A percentile compares a stretch with the other conserved stretches of the same genome.
Conservation (phyloP, 1,140 invertebrate species). For the Nasonia vitripennis region DNA sequence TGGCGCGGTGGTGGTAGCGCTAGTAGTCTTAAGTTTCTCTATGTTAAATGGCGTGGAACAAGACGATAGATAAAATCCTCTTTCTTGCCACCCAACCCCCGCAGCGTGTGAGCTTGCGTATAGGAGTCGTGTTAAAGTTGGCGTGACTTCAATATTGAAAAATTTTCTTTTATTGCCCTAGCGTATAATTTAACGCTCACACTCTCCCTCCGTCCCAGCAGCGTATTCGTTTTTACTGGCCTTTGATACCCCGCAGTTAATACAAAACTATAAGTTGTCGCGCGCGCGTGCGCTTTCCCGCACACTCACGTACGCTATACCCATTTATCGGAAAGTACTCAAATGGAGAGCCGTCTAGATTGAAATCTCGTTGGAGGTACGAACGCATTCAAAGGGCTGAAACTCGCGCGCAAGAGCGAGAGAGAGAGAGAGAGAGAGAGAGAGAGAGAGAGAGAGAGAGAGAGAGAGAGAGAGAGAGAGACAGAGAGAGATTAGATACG, state of each 20-base stretch:
- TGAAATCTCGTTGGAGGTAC: neutral
- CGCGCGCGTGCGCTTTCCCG: too few relatives aligned
- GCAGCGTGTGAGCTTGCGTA: neutral
- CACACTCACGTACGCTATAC: neutral
- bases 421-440: too few relatives aligned
- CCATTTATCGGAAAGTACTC: neutral
- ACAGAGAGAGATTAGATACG: too few relatives aligned
- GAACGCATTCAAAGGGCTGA: neutral
- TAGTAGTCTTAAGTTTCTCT: conserved; percentile 8
- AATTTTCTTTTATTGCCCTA: neutral
- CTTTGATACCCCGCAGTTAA: too few relatives aligned
- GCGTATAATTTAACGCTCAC: too few relatives aligned
- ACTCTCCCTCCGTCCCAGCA: too few relatives aligned
- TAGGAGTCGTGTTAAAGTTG: too few relatives aligned
- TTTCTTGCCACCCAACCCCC: neutral
- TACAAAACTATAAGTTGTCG: too few relatives aligned
- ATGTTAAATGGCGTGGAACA: conserved; percentile 41
- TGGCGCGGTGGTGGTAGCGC: neutral
- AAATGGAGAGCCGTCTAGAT: neutral
- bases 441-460: too few relatives aligned
- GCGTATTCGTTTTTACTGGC: too few relatives aligned
- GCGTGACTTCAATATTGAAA: neutral
- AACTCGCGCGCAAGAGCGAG: neutral
- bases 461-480: too few relatives aligned
- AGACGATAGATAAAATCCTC: conserved; percentile 28